Evolutionary conservation across 2,797 vertebrate genomes (phyloP), one percentile per base, ranked within the genome.

Genomic region (Xerus rutilus): DNA sequence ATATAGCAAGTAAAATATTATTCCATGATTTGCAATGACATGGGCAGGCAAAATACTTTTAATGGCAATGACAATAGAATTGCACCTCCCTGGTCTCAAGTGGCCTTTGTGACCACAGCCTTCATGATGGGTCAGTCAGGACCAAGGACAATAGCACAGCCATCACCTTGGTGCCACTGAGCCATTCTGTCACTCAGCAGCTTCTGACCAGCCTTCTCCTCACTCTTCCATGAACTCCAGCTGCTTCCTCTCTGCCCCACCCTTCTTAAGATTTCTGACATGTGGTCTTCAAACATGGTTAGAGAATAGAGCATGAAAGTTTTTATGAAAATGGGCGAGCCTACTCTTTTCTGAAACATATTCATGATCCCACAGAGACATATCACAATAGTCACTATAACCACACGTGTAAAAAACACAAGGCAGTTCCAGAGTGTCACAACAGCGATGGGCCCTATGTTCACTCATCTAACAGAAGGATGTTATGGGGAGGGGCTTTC

Each of bases 401-500:
- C 7, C 5, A 76, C n/a, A 69, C 4, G 54, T 35, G 18, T 35
- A 59, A 79, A 57, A 59, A 64, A 43, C 28, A 9, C 17, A 76
- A 65, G 23, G 21, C 9, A 54, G 30, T 90, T 59, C 67, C 2
- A 1, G 64, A 84, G n/a, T 35, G 7, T 72, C 39, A 64, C 15
- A 17, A n/a, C 39, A 12, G 45, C 14, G 45, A 69, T 28, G 4
- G 2, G 12, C 6, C 35, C 25, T 3, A 14, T 0, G 2, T 11
- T 72, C 20, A 74, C 39, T 45, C 28, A 15, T 39, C 74, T 64
- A 79, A 65, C 6, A 43, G 69, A 43, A 73, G 82, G 45, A 86
- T 2, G 32, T 21, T 70, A 30, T 49, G 11, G 2, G 7, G 5
- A 59, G 21, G 14, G 13, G 28, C 18, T 85, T 30, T 89, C n/a